A percentile compares a stretch with the other conserved stretches of the same genome.
These are phyloP conservation scores for Crotalus helleri DNA, from an alignment of 2,113 vertebrate genomes.

Conservation along the genomic window DNA sequence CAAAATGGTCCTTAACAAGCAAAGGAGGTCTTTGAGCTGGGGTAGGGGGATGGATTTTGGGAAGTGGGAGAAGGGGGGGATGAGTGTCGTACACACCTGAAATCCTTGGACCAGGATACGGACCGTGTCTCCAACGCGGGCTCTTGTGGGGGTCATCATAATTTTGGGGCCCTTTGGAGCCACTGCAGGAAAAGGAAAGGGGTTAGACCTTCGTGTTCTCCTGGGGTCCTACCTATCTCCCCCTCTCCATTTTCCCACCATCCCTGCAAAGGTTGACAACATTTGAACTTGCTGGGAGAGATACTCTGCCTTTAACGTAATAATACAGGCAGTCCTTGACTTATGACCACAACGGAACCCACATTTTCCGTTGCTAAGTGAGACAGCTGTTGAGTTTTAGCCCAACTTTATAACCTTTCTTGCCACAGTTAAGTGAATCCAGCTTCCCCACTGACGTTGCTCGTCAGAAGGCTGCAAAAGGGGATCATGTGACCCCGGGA, in stretches of 20 bases:
- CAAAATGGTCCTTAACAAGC: neutral
- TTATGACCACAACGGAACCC: too few relatives aligned
- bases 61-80: neutral
- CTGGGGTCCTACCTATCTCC: neutral
- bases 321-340: too few relatives aligned
- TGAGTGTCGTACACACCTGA: slow-evolving; percentile 69
- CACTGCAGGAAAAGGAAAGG: slow-evolving; percentile 61
- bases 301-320: neutral
- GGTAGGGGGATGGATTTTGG: neutral
- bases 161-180: slow-evolving; percentile 91
- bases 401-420: too few relatives aligned
- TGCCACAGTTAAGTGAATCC: too few relatives aligned
- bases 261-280: neutral
- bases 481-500: too few relatives aligned
- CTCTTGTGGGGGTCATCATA: slow-evolving; percentile 78
- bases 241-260: too few relatives aligned
- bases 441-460: too few relatives aligned
- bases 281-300: too few relatives aligned
- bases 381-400: too few relatives aligned
- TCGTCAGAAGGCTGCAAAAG: too few relatives aligned
- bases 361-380: too few relatives aligned
- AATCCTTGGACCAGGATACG: slow-evolving; percentile 86
- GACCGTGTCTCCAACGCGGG: slow-evolving; percentile 87
- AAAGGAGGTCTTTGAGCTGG: neutral
- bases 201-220: neutral